phyloP scores from a whole-genome alignment of 2,113 vertebrate species.

The Ammodytes marinus region DNA sequence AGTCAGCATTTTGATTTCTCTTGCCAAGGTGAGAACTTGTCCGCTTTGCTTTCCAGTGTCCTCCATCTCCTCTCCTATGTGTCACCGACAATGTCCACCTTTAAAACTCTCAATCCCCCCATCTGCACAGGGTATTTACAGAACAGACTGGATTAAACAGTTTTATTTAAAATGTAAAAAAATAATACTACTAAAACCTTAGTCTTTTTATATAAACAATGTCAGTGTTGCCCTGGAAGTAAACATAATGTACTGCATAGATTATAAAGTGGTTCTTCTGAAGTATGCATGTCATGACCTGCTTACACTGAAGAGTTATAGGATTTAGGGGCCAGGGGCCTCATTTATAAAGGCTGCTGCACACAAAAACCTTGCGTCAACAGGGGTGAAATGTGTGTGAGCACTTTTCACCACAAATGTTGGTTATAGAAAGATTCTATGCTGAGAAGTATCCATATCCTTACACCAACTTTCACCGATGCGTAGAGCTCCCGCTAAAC shows the following conservation, averaged over 20 bases:
- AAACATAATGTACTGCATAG: not conserved
- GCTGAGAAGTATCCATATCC: too few species aligned
- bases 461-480: too few species aligned
- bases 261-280: not conserved
- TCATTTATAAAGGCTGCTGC: too few species aligned
- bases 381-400: too few species aligned
- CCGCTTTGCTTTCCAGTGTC: constrained; percentile 12
- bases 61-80: constrained; percentile 19
- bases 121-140: not conserved
- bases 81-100: constrained; percentile 6
- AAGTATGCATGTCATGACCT: not conserved
- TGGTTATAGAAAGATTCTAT: too few species aligned
- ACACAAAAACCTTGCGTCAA: too few species aligned
- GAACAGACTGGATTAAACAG: not conserved
- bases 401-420: too few species aligned
- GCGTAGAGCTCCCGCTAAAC: too few species aligned
- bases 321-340: not conserved
- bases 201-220: not conserved
- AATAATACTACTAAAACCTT: not conserved
- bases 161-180: not conserved
- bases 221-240: not conserved
- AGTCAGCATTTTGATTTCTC: constrained; percentile 43
- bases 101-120: not conserved
- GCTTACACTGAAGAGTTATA: not conserved
- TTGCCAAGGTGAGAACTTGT: constrained; percentile 40